Conservation (phyloP, 1,140 invertebrate species). For the Fopius arisanus region DNA sequence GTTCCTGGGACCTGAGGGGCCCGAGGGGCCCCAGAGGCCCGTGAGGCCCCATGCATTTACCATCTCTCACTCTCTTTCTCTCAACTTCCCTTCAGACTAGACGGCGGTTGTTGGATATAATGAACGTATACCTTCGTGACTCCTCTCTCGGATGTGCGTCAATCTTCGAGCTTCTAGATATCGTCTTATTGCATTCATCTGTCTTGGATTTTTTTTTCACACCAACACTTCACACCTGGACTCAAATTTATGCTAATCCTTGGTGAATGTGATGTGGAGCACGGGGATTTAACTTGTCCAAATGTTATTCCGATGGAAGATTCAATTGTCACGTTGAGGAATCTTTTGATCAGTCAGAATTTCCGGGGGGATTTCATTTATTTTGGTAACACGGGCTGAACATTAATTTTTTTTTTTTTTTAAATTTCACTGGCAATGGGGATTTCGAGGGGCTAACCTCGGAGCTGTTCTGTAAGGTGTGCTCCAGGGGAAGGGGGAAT, state of each 20-base stretch:
- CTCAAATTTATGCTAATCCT: background rate
- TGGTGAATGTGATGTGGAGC: background rate
- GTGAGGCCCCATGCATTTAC: background rate
- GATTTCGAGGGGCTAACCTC: background rate
- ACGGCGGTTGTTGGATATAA: background rate
- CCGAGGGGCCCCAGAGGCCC: background rate
- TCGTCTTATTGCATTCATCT: background rate
- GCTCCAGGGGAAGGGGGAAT: background rate
- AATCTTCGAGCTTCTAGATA: background rate
- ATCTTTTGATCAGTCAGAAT: no score
- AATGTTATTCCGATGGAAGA: background rate
- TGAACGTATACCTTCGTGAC: constrained; percentile 11
- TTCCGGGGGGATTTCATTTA: no score
- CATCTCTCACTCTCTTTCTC: constrained; percentile 5
- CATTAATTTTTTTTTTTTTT: no score
- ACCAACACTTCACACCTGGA: background rate
- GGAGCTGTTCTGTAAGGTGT: background rate
- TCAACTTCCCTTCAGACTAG: constrained; percentile 12
- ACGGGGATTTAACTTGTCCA: background rate
- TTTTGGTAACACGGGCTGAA: no score
- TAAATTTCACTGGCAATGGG: no score
- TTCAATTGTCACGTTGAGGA: no score
- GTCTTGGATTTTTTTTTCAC: background rate
- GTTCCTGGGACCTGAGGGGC: no score
- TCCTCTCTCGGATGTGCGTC: constrained; percentile 11